Evolutionary conservation across 2,113 vertebrate genomes (phyloP).

Genomic region (Agapornis roseicollis): DNA sequence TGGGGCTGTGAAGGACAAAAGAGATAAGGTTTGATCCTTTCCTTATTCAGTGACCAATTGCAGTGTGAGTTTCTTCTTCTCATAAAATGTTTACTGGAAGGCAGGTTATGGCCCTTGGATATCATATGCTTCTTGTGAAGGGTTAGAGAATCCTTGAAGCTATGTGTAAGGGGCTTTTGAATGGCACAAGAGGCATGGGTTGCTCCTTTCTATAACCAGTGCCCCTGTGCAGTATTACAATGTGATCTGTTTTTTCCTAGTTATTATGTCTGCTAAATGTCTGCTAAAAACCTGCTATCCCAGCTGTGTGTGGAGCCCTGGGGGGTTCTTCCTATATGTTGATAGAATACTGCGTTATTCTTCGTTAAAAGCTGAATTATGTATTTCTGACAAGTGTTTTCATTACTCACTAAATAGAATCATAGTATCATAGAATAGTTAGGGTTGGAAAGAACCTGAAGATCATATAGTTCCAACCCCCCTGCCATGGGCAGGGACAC

Average conservation of each 20-base stretch:
- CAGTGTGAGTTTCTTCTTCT: background rate
- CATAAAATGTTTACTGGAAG: background rate
- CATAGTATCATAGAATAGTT: too few species aligned
- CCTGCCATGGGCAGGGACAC: too few species aligned
- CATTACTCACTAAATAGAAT: background rate
- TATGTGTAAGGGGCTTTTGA: background rate
- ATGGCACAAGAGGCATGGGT: fast-evolving
- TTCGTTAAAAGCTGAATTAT: background rate
- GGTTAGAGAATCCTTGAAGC: background rate
- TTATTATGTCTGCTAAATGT: background rate
- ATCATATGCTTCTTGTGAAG: background rate
- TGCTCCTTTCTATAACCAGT: background rate
- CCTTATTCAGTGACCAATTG: background rate
- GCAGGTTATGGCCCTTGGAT: fast-evolving
- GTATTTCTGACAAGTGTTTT: background rate
- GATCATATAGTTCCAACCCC: too few species aligned
- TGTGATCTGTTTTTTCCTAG: background rate
- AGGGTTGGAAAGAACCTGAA: too few species aligned
- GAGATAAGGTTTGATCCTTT: background rate
- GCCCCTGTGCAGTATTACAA: background rate
- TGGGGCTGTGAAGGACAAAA: background rate
- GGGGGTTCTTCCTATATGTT: background rate
- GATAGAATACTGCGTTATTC: background rate
- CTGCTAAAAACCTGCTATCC: background rate
- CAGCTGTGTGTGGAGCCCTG: background rate